Evolutionary conservation across 2,113 vertebrate species (phyloP).

Genomic region (Nestor notabilis): DNA sequence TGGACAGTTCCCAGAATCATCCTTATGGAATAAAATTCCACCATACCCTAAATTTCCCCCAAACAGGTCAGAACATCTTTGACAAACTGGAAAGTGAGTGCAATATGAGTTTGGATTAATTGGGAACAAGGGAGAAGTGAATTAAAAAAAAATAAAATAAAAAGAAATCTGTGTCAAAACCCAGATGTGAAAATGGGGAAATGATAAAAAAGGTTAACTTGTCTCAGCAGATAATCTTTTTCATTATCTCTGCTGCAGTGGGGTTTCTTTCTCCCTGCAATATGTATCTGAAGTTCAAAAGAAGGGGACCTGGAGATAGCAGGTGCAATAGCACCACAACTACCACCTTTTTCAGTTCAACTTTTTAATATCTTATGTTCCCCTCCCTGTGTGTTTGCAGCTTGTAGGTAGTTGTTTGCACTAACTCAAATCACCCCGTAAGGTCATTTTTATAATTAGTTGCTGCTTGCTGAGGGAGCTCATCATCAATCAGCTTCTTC

Average conservation of each 20-base stretch:
- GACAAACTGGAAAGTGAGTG: background rate
- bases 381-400: background rate
- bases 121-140: background rate
- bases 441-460: background rate
- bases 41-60: background rate
- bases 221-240: background rate
- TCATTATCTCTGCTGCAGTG: background rate
- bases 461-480: background rate
- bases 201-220: background rate
- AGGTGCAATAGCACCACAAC: background rate
- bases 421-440: background rate
- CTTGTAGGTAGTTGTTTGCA: background rate
- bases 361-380: background rate
- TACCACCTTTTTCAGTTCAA: background rate
- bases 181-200: background rate
- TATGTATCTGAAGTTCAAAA: background rate
- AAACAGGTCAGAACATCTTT: background rate
- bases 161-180: background rate
- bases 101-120: background rate
- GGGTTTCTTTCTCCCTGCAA: background rate
- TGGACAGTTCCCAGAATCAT: background rate
- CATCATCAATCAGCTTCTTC: background rate
- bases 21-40: background rate
- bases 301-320: background rate
- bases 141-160: background rate